Base-by-base conservation (phyloP, 2,888 invertebrate species). In the Chrysodeixis includens region DNA sequence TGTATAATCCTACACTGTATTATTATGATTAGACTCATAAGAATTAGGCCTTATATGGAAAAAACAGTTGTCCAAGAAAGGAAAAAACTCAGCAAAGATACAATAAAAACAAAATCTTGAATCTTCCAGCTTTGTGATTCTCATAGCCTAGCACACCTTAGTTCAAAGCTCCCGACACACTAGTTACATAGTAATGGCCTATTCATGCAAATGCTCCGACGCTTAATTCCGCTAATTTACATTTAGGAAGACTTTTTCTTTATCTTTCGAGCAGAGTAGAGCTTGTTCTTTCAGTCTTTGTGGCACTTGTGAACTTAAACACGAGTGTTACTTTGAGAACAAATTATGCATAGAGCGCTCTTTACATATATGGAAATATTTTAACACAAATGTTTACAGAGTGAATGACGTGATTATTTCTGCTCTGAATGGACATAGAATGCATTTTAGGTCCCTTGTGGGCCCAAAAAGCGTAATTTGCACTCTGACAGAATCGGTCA, bases 201-300 rank as follows among this genome's bases (percentile, higher is more conserved):
- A 58, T 61, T 78, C 69, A 78, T 75, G 78, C 54, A 67, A 78
- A 81, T 71, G 62, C 66, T 51, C 55, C 14, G 54, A 56, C 59
- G 55, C 61, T 68, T 70, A 67, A 80, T 67, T 70, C 35, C 58
- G 10, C 49, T 57, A 81, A 75, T 76, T 75, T 66, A 58, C 71
- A 69, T 71, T 71, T 62, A 73, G 18, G 59, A 57, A 62, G 14
- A 67, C 54, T 67, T 74, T 69, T 66, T 77, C 62, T 62, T 32
- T 77, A 73, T 76, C 74, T 73, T 40, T 49, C 51, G 73, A 65
- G 56, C 61, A 40, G 56, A 46, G 55, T 30, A 54, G 68, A 69
- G 60, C 46, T 58, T 18, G 51, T 54, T 9, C 53, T 20, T 52
- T 64, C 56, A 65, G 32, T 58, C 73, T 63, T 68, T 61, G 56